Evolutionary conservation across 2,888 invertebrate species (phyloP), one percentile per base, ranked within the genome.

Genomic region (Hymenopus coronatus): DNA sequence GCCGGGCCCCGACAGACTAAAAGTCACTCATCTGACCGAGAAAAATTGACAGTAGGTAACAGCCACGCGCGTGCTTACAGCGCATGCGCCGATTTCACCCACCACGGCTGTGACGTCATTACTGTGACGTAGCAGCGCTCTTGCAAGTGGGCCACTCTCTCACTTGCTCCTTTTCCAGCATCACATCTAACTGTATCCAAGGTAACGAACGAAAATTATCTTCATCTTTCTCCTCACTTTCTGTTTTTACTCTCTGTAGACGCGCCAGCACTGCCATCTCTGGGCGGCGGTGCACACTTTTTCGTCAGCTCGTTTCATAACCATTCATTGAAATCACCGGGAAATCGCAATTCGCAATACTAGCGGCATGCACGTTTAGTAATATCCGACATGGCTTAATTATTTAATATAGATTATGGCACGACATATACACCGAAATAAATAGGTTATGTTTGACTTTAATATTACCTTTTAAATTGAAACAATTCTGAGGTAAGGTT

Each of bases 161-260:
- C 82, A 27, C 87, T 82, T 82, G 82, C 40, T 87, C 87, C 82
- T 40, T 82, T 20, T 87, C 87, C 87, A 87, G 87, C 87, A 87
- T 87, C 87, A 87, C 82, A n/a, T 87, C 28, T 87, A 87, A 87
- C 87, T 87, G 87, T 87, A 82, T 82, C 82, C 87, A 87, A 87
- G 87, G 87, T 82, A 87, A 87, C 82, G 12, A 82, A 40, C 30
- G 40, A 82, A 82, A 87, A 87, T 70, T 28, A 28, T 87, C 87
- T 87, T 27, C 81, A 33, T 87, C 87, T 87, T 85, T 85, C 85
- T 28, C 87, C 82, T 70, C 87, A 87, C 87, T 87, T 87, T 87
- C 87, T 82, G 82, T 87, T 87, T 40, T 40, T 40, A 82, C 82
- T 82, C 85, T 82, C 54, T 25, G 15, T 20, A 40, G 25, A 40